Conservation (phyloP, 1,140 invertebrate species). For the Trichomalopsis sarcophagae region DNA sequence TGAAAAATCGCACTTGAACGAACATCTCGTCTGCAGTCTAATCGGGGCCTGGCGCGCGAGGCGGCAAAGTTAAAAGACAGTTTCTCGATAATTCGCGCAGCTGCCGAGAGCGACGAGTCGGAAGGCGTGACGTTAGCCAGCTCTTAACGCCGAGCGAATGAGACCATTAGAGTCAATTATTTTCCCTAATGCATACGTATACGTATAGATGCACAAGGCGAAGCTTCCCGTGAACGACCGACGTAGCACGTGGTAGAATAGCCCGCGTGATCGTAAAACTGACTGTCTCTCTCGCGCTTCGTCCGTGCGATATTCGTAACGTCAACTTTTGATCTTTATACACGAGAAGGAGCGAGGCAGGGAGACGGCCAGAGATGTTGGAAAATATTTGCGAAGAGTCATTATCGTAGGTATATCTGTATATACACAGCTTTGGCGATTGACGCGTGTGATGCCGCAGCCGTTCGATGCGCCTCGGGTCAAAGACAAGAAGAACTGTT, state of each 20-base stretch:
- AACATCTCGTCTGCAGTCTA: background rate
- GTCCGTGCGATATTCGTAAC: background rate
- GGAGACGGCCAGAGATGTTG: background rate
- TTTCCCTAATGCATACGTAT: background rate
- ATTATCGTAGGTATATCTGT: constrained; percentile 20
- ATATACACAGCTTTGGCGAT: constrained; percentile 36
- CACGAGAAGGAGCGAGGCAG: background rate
- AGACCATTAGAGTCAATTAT: constrained; percentile 31
- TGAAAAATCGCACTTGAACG: background rate
- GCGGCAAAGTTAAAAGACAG: constrained; percentile 1
- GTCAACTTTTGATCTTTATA: too few species aligned
- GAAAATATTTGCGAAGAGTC: background rate
- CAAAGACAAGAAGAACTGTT: background rate
- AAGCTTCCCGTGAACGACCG: constrained; percentile 27
- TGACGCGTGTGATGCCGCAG: background rate
- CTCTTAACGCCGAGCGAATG: background rate
- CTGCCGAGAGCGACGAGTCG: background rate
- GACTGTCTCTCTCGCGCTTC: constrained; percentile 20
- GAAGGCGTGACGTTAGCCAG: too few species aligned
- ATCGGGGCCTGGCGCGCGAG: background rate
- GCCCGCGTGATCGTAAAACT: constrained; percentile 32
- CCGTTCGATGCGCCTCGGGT: background rate
- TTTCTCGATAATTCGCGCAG: constrained; percentile 6
- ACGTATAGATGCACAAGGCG: background rate
- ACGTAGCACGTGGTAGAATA: constrained; percentile 47